Evolutionary conservation across 2,888 invertebrate genomes (phyloP).

Genomic region (Leucophenga maculata): DNA sequence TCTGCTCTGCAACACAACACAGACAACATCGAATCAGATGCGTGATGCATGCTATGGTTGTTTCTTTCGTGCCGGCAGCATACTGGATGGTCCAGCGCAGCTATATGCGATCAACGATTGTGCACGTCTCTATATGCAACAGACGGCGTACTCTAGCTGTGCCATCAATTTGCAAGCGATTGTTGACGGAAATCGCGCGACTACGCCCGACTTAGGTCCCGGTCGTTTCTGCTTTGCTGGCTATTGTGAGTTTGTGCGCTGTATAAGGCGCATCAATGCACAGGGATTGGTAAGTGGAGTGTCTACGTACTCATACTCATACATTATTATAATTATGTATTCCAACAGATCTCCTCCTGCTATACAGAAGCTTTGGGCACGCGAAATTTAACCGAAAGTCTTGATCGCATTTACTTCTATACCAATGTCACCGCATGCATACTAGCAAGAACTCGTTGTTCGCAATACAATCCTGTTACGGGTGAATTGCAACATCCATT

Average conservation of each 20-base stretch:
- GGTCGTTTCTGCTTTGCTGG: constrained; percentile 74
- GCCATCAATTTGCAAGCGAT: constrained; percentile 73
- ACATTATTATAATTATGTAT: neutral
- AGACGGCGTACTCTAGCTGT: constrained; percentile 74
- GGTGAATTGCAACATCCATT: constrained; percentile 76
- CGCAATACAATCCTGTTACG: constrained; percentile 78
- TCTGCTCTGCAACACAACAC: constrained; percentile 78
- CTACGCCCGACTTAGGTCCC: constrained; percentile 24
- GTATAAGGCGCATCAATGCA: constrained; percentile 75
- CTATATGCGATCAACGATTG: constrained; percentile 74
- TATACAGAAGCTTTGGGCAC: constrained; percentile 46
- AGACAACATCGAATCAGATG: constrained; percentile 75
- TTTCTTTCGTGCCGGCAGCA: constrained; percentile 75
- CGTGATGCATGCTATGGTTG: constrained; percentile 79
- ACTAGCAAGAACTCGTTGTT: constrained; percentile 77
- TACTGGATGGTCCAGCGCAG: constrained; percentile 74
- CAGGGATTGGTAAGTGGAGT: constrained; percentile 73
- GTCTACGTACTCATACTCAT: neutral
- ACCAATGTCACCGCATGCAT: constrained; percentile 80
- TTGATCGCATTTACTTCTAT: constrained; percentile 70
- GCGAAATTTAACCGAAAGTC: constrained; percentile 43
- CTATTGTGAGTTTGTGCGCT: constrained; percentile 77
- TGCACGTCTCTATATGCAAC: constrained; percentile 74
- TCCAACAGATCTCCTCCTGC: constrained; percentile 52
- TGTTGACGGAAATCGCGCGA: constrained; percentile 43